Evolutionary conservation across 2,888 invertebrate species (phyloP).

Genomic region (Entomobrya proxima): DNA sequence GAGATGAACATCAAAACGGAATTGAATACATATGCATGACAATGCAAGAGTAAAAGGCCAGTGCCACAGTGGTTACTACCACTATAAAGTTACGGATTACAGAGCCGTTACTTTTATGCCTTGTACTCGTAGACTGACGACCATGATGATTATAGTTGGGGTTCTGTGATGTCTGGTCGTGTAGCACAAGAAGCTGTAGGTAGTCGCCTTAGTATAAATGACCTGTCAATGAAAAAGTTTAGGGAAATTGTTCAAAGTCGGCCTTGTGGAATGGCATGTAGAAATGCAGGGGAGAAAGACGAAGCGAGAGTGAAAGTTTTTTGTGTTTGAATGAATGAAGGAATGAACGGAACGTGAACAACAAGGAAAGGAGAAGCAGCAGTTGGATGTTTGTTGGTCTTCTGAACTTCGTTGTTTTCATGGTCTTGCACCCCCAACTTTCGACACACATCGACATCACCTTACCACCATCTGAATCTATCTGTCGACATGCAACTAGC

Average conservation of each 20-base stretch:
- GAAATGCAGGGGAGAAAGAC: background rate
- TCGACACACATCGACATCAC: too few relatives aligned
- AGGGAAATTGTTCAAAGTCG: constrained; percentile 59
- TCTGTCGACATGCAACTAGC: too few relatives aligned
- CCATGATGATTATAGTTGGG: background rate
- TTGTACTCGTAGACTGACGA: background rate
- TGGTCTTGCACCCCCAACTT: constrained; percentile 28
- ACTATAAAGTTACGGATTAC: constrained; percentile 11
- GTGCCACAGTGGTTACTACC: background rate
- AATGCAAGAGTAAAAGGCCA: background rate
- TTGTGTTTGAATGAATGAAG: background rate
- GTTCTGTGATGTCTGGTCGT: constrained; percentile 9
- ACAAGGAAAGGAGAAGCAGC: background rate
- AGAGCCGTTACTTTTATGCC: background rate
- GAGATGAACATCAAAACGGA: background rate
- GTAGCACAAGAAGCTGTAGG: background rate
- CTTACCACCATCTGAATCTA: too few relatives aligned
- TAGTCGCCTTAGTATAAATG: constrained; percentile 54
- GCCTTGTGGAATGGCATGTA: constrained; percentile 41
- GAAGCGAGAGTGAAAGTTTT: constrained; percentile 42
- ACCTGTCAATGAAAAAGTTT: constrained; percentile 57
- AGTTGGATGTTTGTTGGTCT: background rate
- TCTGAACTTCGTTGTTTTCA: constrained; percentile 10
- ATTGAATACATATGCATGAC: background rate
- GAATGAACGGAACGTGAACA: background rate